A percentile compares a stretch with the other conserved stretches of the same genome.
These are phyloP conservation scores for Chitala chitala DNA, from an alignment of 2,113 vertebrate genomes.

Conservation along the genomic window DNA sequence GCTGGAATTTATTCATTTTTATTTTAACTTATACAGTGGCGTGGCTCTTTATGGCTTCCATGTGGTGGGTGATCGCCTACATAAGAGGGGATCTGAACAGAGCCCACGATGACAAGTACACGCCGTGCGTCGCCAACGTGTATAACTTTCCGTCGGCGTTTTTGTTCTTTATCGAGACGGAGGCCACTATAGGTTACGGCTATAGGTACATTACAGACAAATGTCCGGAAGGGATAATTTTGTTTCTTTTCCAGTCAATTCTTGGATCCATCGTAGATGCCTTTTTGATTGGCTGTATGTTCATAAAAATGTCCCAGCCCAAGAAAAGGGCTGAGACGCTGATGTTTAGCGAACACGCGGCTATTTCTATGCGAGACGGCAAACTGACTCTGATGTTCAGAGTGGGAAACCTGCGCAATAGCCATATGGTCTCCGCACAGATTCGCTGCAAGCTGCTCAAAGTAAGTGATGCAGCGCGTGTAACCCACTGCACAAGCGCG, in stretches of 20 bases:
- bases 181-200: slow-evolving; percentile 95
- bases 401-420: slow-evolving; percentile 96
- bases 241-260: slow-evolving; percentile 97
- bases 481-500: not conserved
- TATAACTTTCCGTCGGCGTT: slow-evolving; percentile 98
- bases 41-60: slow-evolving; percentile 97
- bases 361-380: slow-evolving; percentile 93
- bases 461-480: slow-evolving; percentile 66
- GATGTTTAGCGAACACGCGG: slow-evolving; percentile 97
- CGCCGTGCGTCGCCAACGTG: slow-evolving; percentile 95
- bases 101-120: slow-evolving; percentile 88
- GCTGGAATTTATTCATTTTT: slow-evolving; percentile 98
- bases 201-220: slow-evolving; percentile 97
- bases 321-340: slow-evolving; percentile 96
- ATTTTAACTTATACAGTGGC: slow-evolving; percentile 97
- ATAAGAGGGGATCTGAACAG: slow-evolving; percentile 87
- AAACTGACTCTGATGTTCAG: slow-evolving; percentile 98
- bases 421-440: slow-evolving; percentile 98
- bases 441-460: slow-evolving; percentile 98
- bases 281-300: slow-evolving; percentile 98
- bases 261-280: slow-evolving; percentile 96
- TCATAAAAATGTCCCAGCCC: slow-evolving; percentile 99
- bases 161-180: slow-evolving; percentile 96
- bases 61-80: slow-evolving; percentile 99
- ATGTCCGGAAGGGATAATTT: slow-evolving; percentile 95